Evolutionary conservation across 2,113 vertebrate genomes (phyloP).

Genomic region (Chinchilla lanigera): DNA sequence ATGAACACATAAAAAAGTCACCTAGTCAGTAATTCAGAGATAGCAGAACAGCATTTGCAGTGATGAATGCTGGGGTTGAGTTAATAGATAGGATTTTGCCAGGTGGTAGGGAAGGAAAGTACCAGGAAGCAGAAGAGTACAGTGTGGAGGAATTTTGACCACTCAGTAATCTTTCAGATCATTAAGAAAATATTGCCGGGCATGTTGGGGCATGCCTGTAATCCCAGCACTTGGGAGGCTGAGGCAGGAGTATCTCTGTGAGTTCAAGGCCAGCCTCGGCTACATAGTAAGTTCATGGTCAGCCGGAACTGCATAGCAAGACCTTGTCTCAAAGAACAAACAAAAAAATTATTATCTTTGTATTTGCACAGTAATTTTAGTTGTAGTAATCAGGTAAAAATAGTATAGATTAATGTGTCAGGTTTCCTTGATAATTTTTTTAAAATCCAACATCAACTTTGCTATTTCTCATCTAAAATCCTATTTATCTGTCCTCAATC

Average conservation of each 20-base stretch:
- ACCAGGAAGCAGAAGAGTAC: neutral
- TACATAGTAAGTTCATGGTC: too few species aligned
- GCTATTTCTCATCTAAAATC: neutral
- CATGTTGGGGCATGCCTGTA: too few species aligned
- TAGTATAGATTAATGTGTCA: neutral
- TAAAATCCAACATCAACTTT: neutral
- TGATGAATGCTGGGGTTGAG: neutral
- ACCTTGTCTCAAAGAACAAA: too few species aligned
- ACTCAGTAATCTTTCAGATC: neutral
- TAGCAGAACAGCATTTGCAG: neutral
- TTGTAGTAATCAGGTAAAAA: neutral
- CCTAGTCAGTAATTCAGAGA: neutral
- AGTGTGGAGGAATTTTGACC: neutral
- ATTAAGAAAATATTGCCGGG: neutral
- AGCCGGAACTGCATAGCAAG: too few species aligned
- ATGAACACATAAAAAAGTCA: neutral
- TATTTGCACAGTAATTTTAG: slow-evolving; percentile 1
- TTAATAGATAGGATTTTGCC: neutral
- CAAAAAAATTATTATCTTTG: neutral
- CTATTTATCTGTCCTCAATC: neutral
- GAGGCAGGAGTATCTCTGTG: too few species aligned
- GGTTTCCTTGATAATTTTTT: neutral
- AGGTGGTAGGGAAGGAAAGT: neutral
- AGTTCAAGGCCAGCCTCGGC: too few species aligned
- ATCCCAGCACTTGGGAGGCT: too few species aligned